Evolutionary conservation across 2,888 invertebrate species (phyloP).

Genomic region (Mongoloraphidia duomilia): DNA sequence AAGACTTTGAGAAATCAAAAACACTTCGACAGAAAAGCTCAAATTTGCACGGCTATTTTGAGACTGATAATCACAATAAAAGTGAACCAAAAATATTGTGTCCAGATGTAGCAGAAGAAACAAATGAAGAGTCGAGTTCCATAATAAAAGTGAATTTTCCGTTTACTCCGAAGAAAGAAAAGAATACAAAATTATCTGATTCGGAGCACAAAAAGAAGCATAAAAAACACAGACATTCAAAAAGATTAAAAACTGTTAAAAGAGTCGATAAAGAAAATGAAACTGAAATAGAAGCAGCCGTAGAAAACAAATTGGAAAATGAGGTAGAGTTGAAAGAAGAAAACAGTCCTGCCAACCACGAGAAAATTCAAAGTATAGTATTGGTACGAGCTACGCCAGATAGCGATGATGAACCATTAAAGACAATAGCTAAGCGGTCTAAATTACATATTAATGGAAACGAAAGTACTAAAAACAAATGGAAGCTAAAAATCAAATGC

Average conservation of each 20-base stretch:
- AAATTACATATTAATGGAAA: constrained; percentile 5
- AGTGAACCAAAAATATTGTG: no score
- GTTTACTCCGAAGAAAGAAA: constrained; percentile 3
- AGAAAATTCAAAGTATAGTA: constrained; percentile 14
- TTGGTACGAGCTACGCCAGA: not conserved
- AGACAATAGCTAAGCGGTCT: constrained; percentile 24
- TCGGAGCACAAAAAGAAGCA: no score
- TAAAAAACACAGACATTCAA: no score
- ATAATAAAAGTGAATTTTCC: no score
- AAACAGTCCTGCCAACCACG: constrained; percentile 23
- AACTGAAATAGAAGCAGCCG: constrained; percentile 3
- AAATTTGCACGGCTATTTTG: no score
- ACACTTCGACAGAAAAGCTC: no score
- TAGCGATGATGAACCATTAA: constrained; percentile 14
- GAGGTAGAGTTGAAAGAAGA: constrained; percentile 30
- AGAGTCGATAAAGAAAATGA: constrained; percentile 9
- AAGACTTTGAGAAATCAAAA: constrained; percentile 5
- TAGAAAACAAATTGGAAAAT: constrained; percentile 9
- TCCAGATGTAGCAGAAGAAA: not conserved
- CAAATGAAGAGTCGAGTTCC: no score
- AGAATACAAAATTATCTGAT: constrained; percentile 13
- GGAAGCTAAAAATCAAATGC: not conserved
- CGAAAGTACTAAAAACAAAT: not conserved
- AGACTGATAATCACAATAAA: no score
- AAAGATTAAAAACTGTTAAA: not conserved